Evolutionary conservation across 2,888 invertebrate genomes (phyloP).

Genomic region (Stenodema calcarata): DNA sequence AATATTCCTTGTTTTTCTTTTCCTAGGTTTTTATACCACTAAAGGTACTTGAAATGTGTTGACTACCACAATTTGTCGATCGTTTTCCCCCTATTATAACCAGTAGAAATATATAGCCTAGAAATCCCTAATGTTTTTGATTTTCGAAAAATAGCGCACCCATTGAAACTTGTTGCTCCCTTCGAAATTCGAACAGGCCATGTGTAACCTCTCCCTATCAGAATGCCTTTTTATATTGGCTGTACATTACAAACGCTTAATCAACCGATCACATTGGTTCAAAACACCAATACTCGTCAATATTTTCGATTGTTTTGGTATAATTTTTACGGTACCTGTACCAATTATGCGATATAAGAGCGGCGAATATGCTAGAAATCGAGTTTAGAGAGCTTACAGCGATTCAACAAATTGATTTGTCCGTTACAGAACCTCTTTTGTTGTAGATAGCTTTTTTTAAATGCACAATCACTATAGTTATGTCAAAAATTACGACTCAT

Average conservation of each 20-base stretch:
- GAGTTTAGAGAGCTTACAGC: background rate
- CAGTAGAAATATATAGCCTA: background rate
- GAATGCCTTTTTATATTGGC: background rate
- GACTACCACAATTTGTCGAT: background rate
- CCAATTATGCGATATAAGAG: background rate
- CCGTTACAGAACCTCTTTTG: background rate
- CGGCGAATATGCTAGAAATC: background rate
- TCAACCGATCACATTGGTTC: background rate
- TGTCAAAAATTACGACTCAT: background rate
- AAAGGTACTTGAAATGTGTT: background rate
- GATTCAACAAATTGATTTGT: background rate
- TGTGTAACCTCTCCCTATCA: background rate
- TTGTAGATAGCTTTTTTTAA: background rate
- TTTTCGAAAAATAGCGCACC: too few species aligned
- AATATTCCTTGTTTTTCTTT: background rate
- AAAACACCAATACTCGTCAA: background rate
- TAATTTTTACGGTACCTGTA: background rate
- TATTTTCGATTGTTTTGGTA: background rate
- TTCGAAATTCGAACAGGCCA: too few species aligned
- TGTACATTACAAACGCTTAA: background rate
- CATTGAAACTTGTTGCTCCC: too few species aligned
- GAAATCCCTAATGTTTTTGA: too few species aligned
- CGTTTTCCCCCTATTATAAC: background rate
- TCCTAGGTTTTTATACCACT: background rate
- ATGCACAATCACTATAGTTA: background rate